Evolutionary conservation across 2,113 vertebrate species (phyloP).

Genomic region (Saguinus midas): DNA sequence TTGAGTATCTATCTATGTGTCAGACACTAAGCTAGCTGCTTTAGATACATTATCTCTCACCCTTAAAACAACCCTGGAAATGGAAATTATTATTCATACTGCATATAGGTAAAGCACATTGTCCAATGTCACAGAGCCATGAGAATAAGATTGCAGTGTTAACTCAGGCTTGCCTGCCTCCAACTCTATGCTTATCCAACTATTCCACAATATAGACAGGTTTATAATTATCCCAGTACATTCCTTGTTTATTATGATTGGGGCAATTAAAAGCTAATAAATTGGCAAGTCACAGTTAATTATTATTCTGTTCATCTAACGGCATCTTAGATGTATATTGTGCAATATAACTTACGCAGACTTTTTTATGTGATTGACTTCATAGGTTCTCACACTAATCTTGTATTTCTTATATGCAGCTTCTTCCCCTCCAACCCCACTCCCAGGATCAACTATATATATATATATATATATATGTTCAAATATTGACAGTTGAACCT

Average conservation of each 20-base stretch:
- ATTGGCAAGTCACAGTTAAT: background rate
- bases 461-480: background rate
- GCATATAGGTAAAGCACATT: background rate
- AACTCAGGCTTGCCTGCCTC: background rate
- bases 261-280: slow-evolving; percentile 55
- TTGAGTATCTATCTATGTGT: background rate
- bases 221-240: slow-evolving; percentile 42
- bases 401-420: background rate
- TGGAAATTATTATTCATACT: slow-evolving; percentile 22
- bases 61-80: slow-evolving; percentile 31
- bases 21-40: background rate
- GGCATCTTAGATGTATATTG: slow-evolving; percentile 3
- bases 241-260: slow-evolving; percentile 32
- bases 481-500: background rate
- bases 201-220: background rate
- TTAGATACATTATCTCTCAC: slow-evolving; percentile 36
- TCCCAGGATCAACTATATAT: background rate
- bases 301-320: slow-evolving; percentile 47
- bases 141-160: background rate
- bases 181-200: background rate
- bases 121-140: background rate
- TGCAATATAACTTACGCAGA: background rate
- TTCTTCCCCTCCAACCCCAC: fast-evolving
- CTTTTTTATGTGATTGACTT: background rate
- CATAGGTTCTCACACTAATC: background rate